Conservation (phyloP, 2,797 vertebrate species). For the Betta splendens region DNA sequence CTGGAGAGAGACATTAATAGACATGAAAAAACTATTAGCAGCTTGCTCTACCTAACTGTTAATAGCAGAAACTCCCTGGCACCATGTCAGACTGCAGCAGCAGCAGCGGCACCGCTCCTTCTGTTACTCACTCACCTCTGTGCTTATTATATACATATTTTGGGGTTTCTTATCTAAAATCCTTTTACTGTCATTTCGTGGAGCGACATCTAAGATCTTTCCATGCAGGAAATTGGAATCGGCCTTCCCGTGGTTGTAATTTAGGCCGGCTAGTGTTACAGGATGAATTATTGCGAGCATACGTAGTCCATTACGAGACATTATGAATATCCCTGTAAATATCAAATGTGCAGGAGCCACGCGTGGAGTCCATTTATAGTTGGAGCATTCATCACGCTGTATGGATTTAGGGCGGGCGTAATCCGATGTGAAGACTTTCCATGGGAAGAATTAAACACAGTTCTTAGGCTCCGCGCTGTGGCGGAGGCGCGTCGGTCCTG, state of each 20-base stretch:
- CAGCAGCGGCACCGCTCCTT: slow-evolving; percentile 34
- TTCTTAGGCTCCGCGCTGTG: slow-evolving; percentile 26
- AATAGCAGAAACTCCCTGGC: slow-evolving; percentile 53
- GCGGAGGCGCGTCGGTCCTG: slow-evolving; percentile 51
- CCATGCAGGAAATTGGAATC: slow-evolving; percentile 55
- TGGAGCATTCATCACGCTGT: slow-evolving; percentile 40
- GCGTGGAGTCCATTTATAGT: slow-evolving; percentile 37
- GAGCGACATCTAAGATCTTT: slow-evolving; percentile 46
- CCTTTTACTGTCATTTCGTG: slow-evolving; percentile 54
- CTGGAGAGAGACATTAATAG: slow-evolving; percentile 76
- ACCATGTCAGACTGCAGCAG: slow-evolving; percentile 51
- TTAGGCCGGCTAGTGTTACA: slow-evolving; percentile 53
- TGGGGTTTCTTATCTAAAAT: slow-evolving; percentile 43
- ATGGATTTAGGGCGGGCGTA: slow-evolving; percentile 23
- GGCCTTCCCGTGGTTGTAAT: slow-evolving; percentile 44
- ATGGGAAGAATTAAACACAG: slow-evolving; percentile 42
- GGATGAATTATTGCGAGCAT: slow-evolving; percentile 49
- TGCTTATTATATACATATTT: slow-evolving; percentile 42
- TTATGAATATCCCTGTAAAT: slow-evolving; percentile 55
- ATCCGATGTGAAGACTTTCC: slow-evolving; percentile 38
- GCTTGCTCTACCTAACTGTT: slow-evolving; percentile 58
- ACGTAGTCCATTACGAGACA: slow-evolving; percentile 48
- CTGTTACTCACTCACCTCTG: slow-evolving; percentile 24
- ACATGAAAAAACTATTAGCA: slow-evolving; percentile 70
- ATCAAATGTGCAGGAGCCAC: slow-evolving; percentile 52